Evolutionary conservation across 2,888 invertebrate species (phyloP).

Genomic region (Ectropis crepuscularia): DNA sequence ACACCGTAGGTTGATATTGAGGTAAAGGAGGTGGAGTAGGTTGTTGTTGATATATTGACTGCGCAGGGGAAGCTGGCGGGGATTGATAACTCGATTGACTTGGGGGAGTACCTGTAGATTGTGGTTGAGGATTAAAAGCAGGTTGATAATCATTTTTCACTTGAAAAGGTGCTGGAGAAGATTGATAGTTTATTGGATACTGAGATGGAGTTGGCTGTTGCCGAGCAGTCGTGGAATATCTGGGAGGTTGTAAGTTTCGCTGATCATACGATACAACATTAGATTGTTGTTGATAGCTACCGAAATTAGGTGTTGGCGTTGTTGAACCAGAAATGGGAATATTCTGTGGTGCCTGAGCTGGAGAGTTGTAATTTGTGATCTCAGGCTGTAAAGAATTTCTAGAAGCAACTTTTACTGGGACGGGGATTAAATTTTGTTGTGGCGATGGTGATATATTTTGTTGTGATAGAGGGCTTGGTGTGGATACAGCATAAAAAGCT

Average conservation of each 20-base stretch:
- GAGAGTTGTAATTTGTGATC: conserved; percentile 18
- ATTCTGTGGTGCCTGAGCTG: conserved; percentile 24
- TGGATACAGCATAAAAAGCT: conserved; percentile 27
- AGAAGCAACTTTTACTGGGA: conserved; percentile 28
- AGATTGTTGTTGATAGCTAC: conserved; percentile 15
- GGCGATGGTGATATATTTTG: not conserved
- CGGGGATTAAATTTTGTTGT: conserved; percentile 32
- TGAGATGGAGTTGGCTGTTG: conserved; percentile 10
- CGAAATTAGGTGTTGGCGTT: conserved; percentile 11
- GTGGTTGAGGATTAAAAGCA: not conserved
- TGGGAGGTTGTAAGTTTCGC: conserved; percentile 21
- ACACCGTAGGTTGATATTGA: not conserved
- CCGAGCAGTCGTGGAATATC: conserved; percentile 1
- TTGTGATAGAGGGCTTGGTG: conserved; percentile 20
- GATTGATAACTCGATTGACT: conserved; percentile 1
- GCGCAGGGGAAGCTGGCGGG: not conserved
- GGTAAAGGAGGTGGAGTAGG: conserved; percentile 3
- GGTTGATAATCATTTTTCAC: conserved; percentile 5
- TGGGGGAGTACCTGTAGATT: not conserved
- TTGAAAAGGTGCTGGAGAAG: conserved; percentile 15
- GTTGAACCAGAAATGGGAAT: conserved; percentile 14
- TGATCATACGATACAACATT: conserved; percentile 13
- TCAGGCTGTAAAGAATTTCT: conserved; percentile 20
- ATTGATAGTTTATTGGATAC: conserved; percentile 11
- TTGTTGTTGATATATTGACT: conserved; percentile 2